Evolutionary conservation across 2,113 vertebrate genomes (phyloP).

Genomic region (Tretioscincus oriximinensis): DNA sequence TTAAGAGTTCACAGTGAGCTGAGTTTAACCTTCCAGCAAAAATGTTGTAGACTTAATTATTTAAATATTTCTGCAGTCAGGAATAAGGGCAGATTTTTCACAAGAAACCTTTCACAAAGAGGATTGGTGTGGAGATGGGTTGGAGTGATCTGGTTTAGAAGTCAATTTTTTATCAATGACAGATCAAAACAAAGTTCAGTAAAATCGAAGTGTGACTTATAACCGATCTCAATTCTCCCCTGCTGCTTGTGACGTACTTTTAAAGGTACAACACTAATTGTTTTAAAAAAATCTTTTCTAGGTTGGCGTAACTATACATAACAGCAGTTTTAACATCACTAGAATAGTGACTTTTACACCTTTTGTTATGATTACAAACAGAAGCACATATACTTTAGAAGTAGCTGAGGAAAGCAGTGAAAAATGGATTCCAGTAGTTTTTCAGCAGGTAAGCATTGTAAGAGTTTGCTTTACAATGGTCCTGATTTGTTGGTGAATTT

Average conservation of each 20-base stretch:
- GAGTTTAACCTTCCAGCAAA: not conserved
- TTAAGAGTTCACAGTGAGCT: not conserved
- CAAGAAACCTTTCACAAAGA: too few relatives aligned
- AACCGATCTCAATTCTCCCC: too few relatives aligned
- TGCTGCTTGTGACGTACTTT: not conserved
- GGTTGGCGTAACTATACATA: slow-evolving; percentile 94
- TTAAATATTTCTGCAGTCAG: not conserved
- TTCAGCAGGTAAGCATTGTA: slow-evolving; percentile 79
- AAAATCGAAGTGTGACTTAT: too few relatives aligned
- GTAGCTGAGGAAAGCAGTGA: slow-evolving; percentile 84
- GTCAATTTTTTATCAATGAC: too few relatives aligned
- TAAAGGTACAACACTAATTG: too few relatives aligned
- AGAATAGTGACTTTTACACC: slow-evolving; percentile 96
- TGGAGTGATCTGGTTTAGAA: too few relatives aligned
- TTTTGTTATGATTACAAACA: slow-evolving; percentile 93
- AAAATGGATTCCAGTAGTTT: slow-evolving; percentile 82
- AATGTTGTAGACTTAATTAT: not conserved
- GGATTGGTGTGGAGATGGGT: too few relatives aligned
- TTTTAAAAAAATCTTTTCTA: slow-evolving; percentile 51
- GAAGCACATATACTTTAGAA: slow-evolving; percentile 83
- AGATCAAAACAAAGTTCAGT: too few relatives aligned
- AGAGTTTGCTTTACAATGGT: too few relatives aligned
- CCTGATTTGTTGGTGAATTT: too few relatives aligned
- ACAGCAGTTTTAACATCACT: slow-evolving; percentile 94
- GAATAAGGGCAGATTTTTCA: not conserved